A percentile compares a stretch with the other conserved stretches of the same genome.
These are phyloP conservation scores for Cerastis rubricosa DNA, from an alignment of 2,888 invertebrate species.

Conservation along the genomic window DNA sequence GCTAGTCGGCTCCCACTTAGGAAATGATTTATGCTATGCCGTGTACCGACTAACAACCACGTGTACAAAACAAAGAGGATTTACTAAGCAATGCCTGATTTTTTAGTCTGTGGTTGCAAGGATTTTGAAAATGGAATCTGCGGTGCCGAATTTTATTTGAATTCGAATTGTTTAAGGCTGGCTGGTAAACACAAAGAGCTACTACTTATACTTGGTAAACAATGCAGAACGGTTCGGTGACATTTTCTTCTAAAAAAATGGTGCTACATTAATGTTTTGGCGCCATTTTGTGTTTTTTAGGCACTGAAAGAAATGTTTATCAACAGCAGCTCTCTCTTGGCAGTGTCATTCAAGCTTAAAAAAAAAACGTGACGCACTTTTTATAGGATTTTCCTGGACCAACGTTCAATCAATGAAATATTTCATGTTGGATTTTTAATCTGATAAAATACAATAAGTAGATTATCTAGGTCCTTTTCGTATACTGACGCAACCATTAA, in stretches of 20 bases:
- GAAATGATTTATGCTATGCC: constrained; percentile 65
- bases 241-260: neutral
- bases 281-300: neutral
- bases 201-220: neutral
- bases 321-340: neutral
- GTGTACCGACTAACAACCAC: constrained; percentile 24
- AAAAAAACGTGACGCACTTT: neutral
- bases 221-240: neutral
- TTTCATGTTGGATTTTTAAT: constrained; percentile 14
- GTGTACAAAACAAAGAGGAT: constrained; percentile 35
- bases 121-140: constrained; percentile 33
- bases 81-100: constrained; percentile 9
- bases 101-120: constrained; percentile 15
- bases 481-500: constrained; percentile 18
- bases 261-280: neutral
- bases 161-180: neutral
- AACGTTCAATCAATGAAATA: neutral
- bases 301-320: too few relatives aligned
- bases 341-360: neutral
- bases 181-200: neutral
- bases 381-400: neutral
- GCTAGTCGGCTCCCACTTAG: constrained; percentile 46
- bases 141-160: neutral
- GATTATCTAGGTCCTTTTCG: constrained; percentile 7
- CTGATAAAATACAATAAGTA: constrained; percentile 14